Percentiles rank a stretch among this genome's conserved stretches.
phyloP scores from a whole-genome alignment of 2,888 invertebrate species.

The Endotricha flammealis region DNA sequence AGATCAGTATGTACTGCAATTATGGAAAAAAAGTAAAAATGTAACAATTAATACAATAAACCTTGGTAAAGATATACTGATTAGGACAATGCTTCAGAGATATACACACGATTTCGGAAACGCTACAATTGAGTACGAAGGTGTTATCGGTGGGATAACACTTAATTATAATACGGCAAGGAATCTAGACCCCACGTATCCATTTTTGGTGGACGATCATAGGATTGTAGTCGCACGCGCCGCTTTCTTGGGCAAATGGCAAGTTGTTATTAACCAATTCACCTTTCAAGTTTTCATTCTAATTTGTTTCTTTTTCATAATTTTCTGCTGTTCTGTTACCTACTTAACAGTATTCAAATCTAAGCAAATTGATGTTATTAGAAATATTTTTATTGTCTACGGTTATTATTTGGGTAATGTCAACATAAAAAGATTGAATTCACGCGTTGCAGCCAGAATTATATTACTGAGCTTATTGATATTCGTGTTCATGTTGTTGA shows the following conservation, averaged over 20 bases:
- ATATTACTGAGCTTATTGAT: constrained; percentile 3
- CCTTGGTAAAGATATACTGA: not conserved
- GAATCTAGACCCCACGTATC: not conserved
- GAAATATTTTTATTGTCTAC: constrained; percentile 5
- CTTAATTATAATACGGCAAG: not conserved
- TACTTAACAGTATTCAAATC: not conserved
- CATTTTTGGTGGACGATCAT: constrained; percentile 2
- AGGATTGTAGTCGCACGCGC: not conserved
- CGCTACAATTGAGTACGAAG: not conserved
- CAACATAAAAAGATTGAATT: constrained; percentile 1
- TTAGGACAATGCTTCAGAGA: not conserved
- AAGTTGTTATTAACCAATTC: constrained; percentile 1
- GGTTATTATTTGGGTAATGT: constrained; percentile 7
- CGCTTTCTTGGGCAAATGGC: constrained; percentile 3
- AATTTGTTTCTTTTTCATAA: not conserved
- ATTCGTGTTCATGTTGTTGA: constrained; percentile 8
- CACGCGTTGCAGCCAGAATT: not conserved
- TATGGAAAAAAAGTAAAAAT: constrained; percentile 4
- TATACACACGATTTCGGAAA: not conserved
- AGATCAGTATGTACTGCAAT: constrained; percentile 1
- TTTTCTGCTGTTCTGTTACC: constrained; percentile 1
- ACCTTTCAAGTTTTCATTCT: not conserved
- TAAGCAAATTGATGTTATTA: not conserved
- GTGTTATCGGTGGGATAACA: not conserved
- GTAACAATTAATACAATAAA: not conserved